Base-by-base conservation (phyloP, 1,140 invertebrate genomes). In the Cylas formicarius region DNA sequence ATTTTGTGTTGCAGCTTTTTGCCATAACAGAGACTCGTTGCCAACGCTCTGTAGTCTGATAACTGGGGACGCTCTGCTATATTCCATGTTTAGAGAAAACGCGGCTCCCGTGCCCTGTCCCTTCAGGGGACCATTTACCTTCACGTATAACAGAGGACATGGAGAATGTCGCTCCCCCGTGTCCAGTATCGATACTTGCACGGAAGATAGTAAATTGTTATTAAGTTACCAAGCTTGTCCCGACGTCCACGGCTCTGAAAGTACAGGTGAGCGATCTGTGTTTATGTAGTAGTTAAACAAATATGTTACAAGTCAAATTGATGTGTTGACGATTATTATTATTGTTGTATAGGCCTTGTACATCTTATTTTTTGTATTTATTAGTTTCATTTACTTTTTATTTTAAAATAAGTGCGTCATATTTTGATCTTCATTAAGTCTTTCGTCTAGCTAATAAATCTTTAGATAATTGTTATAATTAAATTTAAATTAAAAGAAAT, bases 191-290 rank as follows among this genome's bases (percentile, higher is more conserved):
- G 89, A 93, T 62, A 83, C 84, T 34, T 95, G 90, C 67, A 92
- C 86, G 1, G 87, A 93, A 57, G 83, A 90, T 57, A 89, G 83
- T 48, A 74, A 85, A 47, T 69, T 93, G 20, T 70, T 93, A 28
- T 77, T 95, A 53, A 81, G 81, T 61, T 94, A 91, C 65, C 89
- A 93, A 71, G 90, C 90, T 11, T 95, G 90, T 67, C 86, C 88
- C 0, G 90, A 94, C 65, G 80, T 93, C 4, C 74, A 76, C 16
- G 85, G 83, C 27, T 87, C 87, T 1, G 85, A 88, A 66, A 86
- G 84, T 59, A 81, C 84, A 63, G 80, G 85, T 86, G 65, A 67
- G 64, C 44, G 14, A 46, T 26, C 26, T n/a, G n/a, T n/a, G n/a
- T n/a, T n/a, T n/a, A n/a, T n/a, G n/a, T n/a, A n/a, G n/a, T n/a